Base-by-base conservation (phyloP, 1,140 invertebrate genomes). In the Trichomalopsis sarcophagae region DNA sequence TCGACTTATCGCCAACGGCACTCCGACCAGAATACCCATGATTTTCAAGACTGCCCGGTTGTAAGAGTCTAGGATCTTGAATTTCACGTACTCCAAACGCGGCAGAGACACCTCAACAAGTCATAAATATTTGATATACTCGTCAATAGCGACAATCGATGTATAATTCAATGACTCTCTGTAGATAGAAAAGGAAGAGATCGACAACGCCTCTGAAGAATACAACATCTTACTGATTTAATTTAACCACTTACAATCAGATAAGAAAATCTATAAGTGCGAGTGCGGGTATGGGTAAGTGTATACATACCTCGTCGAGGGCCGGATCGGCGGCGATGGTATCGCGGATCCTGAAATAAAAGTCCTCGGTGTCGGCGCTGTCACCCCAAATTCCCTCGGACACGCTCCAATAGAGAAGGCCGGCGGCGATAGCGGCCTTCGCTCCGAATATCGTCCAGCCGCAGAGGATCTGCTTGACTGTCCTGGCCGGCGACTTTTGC, bases 361-460 rank as follows among this genome's bases (percentile, higher is more conserved):
- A 85, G 13, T 91, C 87, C 68, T 92, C 90, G 17, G 88, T 88
- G 77, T 90, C 79, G 14, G 27, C 36, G 11, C 87, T 82, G 80
- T 86, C 85, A 11, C 91, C 88, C 91, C 91, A 92, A 14, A 91
- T 23, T 66, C 91, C 91, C 66, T 91, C 88, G 50, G 85, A 76
- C 1, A 75, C 84, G 4, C 90, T 91, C 90, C 90, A 92, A 47
- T 90, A 91, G 36, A 90, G 81, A 21, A 91, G 85, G 13, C 88
- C 88, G 13, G 71, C 84, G 23, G 84, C 86, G 30, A 90, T 74
- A 2, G 82, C 69, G 1, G 87, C 82, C 81, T 92, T 92, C n/a
- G 87, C 2, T 0, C 88, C 68, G 17, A 90, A 86, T 11, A 87
- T 40, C 13, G 84, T 30, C 36, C 47, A 68, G 10, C 62, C n/a